These are phyloP conservation scores for Oreotrochilus melanogaster DNA, from an alignment of 2,113 vertebrate genomes.

Conservation along the genomic window DNA sequence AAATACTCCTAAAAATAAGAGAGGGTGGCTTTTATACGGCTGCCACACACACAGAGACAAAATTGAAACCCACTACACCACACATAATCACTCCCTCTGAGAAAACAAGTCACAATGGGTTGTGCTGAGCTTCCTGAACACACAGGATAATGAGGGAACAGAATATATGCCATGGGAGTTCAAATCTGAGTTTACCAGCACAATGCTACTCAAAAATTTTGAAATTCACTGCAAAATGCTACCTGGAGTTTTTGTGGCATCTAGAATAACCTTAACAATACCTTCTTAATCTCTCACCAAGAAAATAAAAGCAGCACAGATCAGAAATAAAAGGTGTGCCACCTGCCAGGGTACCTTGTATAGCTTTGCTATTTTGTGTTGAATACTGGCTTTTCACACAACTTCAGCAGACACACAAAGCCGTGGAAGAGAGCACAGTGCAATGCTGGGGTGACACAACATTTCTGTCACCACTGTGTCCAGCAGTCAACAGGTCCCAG, in stretches of 20 bases:
- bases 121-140: constrained; percentile 18
- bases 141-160: constrained; percentile 55
- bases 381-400: neutral
- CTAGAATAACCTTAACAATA: constrained; percentile 13
- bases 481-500: neutral
- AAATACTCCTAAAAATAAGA: constrained; percentile 52
- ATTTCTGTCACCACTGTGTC: neutral
- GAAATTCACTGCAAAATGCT: constrained; percentile 47
- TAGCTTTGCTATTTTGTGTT: neutral
- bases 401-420: neutral
- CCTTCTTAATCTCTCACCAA: constrained; percentile 23
- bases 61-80: neutral
- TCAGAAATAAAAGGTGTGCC: constrained; percentile 36
- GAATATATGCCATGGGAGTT: constrained; percentile 59
- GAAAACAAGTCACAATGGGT: constrained; percentile 45
- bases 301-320: constrained; percentile 45
- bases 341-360: neutral
- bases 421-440: neutral
- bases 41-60: neutral
- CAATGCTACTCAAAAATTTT: neutral
- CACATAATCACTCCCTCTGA: constrained; percentile 71
- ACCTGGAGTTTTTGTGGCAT: constrained; percentile 41
- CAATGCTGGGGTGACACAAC: neutral
- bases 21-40: constrained; percentile 4
- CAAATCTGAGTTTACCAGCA: constrained; percentile 34